These are phyloP conservation scores for Luperina testacea DNA, from an alignment of 2,888 invertebrate species.

Conservation along the genomic window DNA sequence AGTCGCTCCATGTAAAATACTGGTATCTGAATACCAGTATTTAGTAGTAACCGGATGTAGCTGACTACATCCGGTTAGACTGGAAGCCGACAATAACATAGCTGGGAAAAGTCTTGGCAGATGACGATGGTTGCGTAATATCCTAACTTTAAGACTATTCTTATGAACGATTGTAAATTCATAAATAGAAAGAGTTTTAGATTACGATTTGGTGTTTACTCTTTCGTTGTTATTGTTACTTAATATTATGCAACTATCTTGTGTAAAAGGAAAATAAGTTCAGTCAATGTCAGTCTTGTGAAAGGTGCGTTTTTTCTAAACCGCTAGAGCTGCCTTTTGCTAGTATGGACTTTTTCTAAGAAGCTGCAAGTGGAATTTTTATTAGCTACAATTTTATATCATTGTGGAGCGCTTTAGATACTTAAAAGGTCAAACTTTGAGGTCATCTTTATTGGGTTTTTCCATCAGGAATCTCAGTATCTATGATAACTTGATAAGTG, in stretches of 20 bases:
- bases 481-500: too few species aligned
- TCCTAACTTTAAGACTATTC: background rate
- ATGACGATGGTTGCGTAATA: background rate
- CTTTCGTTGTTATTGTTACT: background rate
- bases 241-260: background rate
- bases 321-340: background rate
- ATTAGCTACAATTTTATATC: background rate
- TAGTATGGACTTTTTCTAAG: constrained; percentile 7
- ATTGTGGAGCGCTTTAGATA: background rate
- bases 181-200: constrained; percentile 2
- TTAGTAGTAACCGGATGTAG: too few species aligned
- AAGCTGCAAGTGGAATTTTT: constrained; percentile 2
- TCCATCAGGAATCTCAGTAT: background rate
- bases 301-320: constrained; percentile 1
- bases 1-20: too few species aligned
- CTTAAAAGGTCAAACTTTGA: background rate
- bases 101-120: too few species aligned
- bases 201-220: background rate
- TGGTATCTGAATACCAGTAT: too few species aligned
- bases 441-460: background rate
- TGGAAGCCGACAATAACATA: too few species aligned
- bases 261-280: constrained; percentile 30
- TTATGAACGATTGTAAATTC: background rate
- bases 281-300: constrained; percentile 24
- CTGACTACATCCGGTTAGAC: too few species aligned